phyloP scores from a whole-genome alignment of 2,888 invertebrate species.

The Leptopilina syphax region DNA sequence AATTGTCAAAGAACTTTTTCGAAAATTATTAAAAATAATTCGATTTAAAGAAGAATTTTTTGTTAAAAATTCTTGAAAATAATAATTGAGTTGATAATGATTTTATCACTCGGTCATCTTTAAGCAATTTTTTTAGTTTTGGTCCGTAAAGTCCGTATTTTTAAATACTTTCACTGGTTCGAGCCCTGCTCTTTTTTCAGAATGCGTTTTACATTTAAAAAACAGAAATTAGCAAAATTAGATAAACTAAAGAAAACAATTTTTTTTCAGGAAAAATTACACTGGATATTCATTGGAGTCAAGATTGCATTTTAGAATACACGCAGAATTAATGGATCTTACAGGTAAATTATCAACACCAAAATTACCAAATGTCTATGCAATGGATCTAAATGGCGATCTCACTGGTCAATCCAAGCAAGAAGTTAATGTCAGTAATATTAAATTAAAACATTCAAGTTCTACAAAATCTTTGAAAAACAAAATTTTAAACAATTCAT shows the following conservation, averaged over 20 bases:
- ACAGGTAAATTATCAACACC: constrained; percentile 68
- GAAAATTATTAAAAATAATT: too few species aligned
- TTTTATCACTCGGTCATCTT: too few species aligned
- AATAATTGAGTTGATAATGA: too few species aligned
- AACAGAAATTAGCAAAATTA: constrained; percentile 39
- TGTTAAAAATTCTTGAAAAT: too few species aligned
- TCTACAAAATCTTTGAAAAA: constrained; percentile 50
- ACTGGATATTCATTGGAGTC: constrained; percentile 93
- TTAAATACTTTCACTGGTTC: too few species aligned
- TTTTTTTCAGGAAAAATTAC: constrained; percentile 86
- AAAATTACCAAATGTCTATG: constrained; percentile 46
- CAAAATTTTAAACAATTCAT: constrained; percentile 15
- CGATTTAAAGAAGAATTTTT: too few species aligned
- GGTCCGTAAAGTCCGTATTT: too few species aligned
- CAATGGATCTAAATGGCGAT: constrained; percentile 48
- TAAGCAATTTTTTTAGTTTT: too few species aligned
- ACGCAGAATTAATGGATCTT: constrained; percentile 82
- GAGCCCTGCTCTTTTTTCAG: background rate
- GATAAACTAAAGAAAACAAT: constrained; percentile 38
- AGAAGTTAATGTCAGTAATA: constrained; percentile 52
- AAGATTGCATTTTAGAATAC: constrained; percentile 92
- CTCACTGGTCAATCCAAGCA: constrained; percentile 47
- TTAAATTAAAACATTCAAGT: constrained; percentile 55
- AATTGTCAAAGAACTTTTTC: too few species aligned
- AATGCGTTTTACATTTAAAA: background rate